These are phyloP conservation scores for Premnoplex brunnescens DNA, from an alignment of 2,797 vertebrate genomes.

Conservation along the genomic window DNA sequence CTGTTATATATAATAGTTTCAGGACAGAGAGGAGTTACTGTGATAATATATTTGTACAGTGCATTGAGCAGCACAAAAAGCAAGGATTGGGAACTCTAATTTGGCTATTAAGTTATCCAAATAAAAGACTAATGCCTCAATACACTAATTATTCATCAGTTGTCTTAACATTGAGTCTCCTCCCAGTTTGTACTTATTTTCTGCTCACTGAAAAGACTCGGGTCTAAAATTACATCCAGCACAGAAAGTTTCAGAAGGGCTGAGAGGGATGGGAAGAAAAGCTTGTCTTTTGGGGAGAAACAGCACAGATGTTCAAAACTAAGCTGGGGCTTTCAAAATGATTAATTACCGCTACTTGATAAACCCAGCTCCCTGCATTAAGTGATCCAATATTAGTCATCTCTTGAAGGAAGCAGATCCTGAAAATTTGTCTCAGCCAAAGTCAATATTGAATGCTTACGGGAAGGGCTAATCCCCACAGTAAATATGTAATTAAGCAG, in stretches of 20 bases:
- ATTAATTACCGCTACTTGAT: slow-evolving; percentile 29
- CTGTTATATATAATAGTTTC: background rate
- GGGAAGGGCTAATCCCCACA: slow-evolving; percentile 1
- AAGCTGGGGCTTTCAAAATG: slow-evolving; percentile 21
- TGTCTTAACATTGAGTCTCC: background rate
- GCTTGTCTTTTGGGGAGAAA: background rate
- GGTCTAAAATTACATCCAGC: background rate
- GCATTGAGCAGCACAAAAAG: background rate
- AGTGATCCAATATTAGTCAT: slow-evolving; percentile 20
- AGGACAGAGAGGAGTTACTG: background rate
- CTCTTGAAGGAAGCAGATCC: slow-evolving; percentile 42
- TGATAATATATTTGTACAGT: slow-evolving; percentile 13
- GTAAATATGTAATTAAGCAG: slow-evolving; percentile 52
- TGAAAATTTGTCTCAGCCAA: slow-evolving; percentile 1
- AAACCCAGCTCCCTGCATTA: background rate
- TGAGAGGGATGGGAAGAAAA: background rate
- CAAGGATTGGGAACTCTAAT: background rate
- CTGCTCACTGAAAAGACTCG: background rate
- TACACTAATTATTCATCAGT: slow-evolving; percentile 12
- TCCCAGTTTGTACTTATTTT: background rate
- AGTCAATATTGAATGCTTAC: slow-evolving; percentile 39
- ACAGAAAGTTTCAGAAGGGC: background rate
- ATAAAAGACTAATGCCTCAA: slow-evolving; percentile 6
- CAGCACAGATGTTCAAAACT: background rate
- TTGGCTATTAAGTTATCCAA: slow-evolving; percentile 33